Conservation (phyloP, 2,797 vertebrate genomes). For the Mus caroli region DNA sequence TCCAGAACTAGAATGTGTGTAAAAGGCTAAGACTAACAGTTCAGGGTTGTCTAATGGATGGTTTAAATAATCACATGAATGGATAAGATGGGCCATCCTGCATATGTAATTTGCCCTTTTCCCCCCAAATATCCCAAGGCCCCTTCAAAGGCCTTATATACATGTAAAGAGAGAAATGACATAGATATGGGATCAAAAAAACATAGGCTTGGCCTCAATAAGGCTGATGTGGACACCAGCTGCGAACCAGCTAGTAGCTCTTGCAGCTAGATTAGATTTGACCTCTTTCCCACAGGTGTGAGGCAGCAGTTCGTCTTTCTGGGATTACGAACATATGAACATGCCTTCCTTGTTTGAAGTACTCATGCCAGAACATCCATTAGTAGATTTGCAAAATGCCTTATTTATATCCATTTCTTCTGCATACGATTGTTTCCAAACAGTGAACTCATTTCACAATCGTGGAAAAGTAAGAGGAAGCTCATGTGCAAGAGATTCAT, state of each 20-base stretch:
- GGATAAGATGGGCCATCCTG: neutral
- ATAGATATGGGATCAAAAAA: neutral
- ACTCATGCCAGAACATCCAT: constrained; percentile 63
- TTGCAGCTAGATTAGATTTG: constrained; percentile 1
- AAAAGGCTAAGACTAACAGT: neutral
- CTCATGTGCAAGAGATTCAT: constrained; percentile 14
- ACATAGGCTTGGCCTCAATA: neutral
- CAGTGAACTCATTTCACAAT: constrained; percentile 60
- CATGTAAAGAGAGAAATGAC: neutral
- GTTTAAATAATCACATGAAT: neutral
- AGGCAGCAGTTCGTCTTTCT: constrained; percentile 6
- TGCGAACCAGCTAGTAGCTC: neutral
- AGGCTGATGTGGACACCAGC: neutral
- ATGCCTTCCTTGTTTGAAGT: constrained; percentile 32
- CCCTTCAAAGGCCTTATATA: neutral
- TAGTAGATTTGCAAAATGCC: constrained; percentile 54
- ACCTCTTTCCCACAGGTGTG: neutral
- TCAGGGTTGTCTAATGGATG: neutral
- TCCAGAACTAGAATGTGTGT: neutral
- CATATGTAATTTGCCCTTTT: neutral
- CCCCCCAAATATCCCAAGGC: neutral
- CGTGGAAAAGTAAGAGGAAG: constrained; percentile 42
- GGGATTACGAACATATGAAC: constrained; percentile 24
- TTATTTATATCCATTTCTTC: constrained; percentile 49
- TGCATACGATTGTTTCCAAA: constrained; percentile 44